Percentiles rank a stretch among this genome's conserved stretches.
Evolutionary conservation across 2,888 invertebrate genomes (phyloP).

Genomic region (Hemistola chrysoprasaria): DNA sequence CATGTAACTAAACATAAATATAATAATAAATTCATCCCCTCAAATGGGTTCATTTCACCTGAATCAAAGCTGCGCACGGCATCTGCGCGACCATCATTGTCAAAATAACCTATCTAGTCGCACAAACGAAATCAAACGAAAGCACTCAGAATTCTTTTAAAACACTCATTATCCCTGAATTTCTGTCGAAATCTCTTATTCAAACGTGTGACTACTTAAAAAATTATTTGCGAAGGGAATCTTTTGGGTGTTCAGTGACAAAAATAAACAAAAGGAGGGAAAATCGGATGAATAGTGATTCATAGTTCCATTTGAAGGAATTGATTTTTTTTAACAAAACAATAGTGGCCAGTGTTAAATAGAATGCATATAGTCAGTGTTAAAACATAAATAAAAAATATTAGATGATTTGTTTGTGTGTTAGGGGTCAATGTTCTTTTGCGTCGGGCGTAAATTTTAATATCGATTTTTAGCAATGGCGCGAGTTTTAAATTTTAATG

Average conservation of each 20-base stretch:
- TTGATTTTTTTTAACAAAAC: slow-evolving; percentile 12
- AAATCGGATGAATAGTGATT: slow-evolving; percentile 10
- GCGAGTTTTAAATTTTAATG: slow-evolving; percentile 42
- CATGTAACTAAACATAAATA: too few species aligned
- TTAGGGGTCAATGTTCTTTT: slow-evolving; percentile 58
- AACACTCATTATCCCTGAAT: not conserved
- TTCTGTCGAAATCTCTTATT: too few species aligned
- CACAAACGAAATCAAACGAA: slow-evolving; percentile 45
- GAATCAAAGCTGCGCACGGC: slow-evolving; percentile 44
- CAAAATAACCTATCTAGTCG: slow-evolving; percentile 64
- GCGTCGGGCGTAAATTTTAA: slow-evolving; percentile 45
- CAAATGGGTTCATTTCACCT: slow-evolving; percentile 39
- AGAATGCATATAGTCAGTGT: too few species aligned
- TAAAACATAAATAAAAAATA: too few species aligned
- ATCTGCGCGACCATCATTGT: slow-evolving; percentile 70
- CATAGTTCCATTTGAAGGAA: slow-evolving; percentile 6
- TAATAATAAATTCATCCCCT: slow-evolving; percentile 40
- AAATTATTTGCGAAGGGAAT: not conserved
- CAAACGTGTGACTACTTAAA: not conserved
- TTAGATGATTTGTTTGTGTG: too few species aligned
- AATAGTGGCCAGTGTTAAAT: not conserved
- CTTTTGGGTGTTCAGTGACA: slow-evolving; percentile 6
- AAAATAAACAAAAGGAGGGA: slow-evolving; percentile 21
- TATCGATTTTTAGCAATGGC: slow-evolving; percentile 70
- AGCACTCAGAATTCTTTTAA: slow-evolving; percentile 34